Evolutionary conservation across 2,888 invertebrate genomes (phyloP).

Genomic region (Saturnia japonica): DNA sequence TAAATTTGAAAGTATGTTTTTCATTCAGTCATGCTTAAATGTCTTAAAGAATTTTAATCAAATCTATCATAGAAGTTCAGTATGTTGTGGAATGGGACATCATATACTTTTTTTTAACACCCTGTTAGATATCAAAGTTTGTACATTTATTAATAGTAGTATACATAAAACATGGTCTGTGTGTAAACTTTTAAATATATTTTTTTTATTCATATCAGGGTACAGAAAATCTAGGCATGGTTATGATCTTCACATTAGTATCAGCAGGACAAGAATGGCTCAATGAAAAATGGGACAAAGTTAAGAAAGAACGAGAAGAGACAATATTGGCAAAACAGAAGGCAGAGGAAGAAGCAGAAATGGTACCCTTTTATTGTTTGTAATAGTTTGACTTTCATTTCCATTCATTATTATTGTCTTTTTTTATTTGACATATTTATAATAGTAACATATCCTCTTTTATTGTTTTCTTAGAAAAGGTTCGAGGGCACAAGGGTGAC

Average conservation of each 20-base stretch:
- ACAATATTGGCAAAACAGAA: constrained; percentile 84
- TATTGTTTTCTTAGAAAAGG: constrained; percentile 84
- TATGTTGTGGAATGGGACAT: too few species aligned
- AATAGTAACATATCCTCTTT: not conserved
- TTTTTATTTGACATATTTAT: not conserved
- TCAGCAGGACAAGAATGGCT: constrained; percentile 97
- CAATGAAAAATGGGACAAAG: constrained; percentile 91
- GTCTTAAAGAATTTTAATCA: too few species aligned
- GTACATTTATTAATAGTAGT: too few species aligned
- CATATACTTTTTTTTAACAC: too few species aligned
- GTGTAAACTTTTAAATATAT: too few species aligned
- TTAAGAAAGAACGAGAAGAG: constrained; percentile 87
- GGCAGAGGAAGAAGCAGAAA: constrained; percentile 94
- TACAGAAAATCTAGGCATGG: constrained; percentile 96
- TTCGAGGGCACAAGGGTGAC: constrained; percentile 98
- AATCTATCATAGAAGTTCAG: too few species aligned
- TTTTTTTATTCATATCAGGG: constrained; percentile 72
- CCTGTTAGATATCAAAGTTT: too few species aligned
- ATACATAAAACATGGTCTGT: too few species aligned
- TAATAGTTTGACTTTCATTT: not conserved
- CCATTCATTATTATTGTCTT: not conserved
- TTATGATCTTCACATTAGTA: constrained; percentile 97
- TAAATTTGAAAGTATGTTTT: too few species aligned
- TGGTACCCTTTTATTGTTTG: constrained; percentile 71
- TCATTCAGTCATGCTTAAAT: too few species aligned